A percentile compares a stretch with the other conserved stretches of the same genome.
These are phyloP conservation scores for Clarias fuscus DNA, from an alignment of 2,797 vertebrate species.

Conservation along the genomic window DNA sequence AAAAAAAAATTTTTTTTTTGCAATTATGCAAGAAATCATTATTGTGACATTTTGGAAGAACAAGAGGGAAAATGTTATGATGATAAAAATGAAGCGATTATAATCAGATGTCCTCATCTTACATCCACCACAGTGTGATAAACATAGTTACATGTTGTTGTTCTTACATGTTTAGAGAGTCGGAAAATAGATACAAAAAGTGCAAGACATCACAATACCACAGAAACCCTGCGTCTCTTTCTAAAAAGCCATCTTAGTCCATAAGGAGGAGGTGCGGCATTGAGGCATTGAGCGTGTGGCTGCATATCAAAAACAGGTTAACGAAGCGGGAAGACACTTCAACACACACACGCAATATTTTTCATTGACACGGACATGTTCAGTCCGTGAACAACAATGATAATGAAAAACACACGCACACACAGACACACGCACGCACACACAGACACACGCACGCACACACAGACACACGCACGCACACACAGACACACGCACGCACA, in stretches of 20 bases:
- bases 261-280: constrained; percentile 9
- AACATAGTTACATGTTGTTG: neutral
- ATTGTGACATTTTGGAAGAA: neutral
- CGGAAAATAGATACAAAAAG: neutral
- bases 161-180: neutral
- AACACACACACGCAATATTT: neutral
- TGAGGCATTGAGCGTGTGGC: constrained; percentile 24
- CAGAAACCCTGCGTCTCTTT: neutral
- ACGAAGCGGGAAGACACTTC: constrained; percentile 17
- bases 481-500: constrained; percentile 17
- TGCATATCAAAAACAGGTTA: constrained; percentile 50
- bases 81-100: constrained; percentile 1
- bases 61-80: neutral
- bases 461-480: neutral
- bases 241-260: constrained; percentile 10
- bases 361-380: too few species aligned
- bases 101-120: neutral
- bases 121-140: neutral
- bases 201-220: neutral
- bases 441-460: neutral
- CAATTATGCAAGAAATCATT: neutral
- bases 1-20: neutral
- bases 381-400: too few species aligned
- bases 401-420: too few species aligned
- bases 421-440: fast-evolving